Base-by-base conservation (phyloP, 2,797 vertebrate species). In the Micrastur ruficollis region DNA sequence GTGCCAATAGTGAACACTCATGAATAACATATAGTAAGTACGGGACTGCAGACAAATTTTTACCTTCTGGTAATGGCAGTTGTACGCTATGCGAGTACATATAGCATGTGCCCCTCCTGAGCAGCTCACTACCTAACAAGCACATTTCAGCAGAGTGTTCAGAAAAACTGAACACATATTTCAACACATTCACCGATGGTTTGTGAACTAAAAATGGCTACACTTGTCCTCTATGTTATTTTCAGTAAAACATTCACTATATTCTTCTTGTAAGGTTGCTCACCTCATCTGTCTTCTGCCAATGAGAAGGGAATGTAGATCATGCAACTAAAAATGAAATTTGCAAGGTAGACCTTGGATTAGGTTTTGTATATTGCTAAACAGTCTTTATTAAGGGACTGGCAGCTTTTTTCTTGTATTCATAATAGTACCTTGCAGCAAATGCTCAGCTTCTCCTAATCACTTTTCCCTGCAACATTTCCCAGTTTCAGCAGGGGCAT, bases 131-230 rank as follows among this genome's bases (percentile, higher is more conserved):
- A 62, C n/a, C 82, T 70, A 89, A 73, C 67, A 80, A 46, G 56
- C 36, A 67, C 26, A 38, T 79, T 94, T 93, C 58, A 90, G 63
- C 87, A 81, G 29, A 65, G 61, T 23, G 40, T 36, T 96, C 55
- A 27, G 67, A 73, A 89, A 87, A 95, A 65, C 40, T 29, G 68
- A 90, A 85, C 65, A 74, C 40, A 22, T 55, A 91, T 86, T 94
- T 89, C 86, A 94, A 70, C 91, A 91, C 70, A 46, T 91, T 79
- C 90, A 55, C 66, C 14, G 22, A 49, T 40, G 40, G 29, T 42
- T 86, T 90, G 50, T 59, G 83, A 95, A 67, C 94, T 93, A 95
- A 95, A 97, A 95, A 95, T 91, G 68, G 86, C 81, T 95, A 70
- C 81, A 32, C 71, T 96, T 72, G 62, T 86, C 70, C 49, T 89